Evolutionary conservation across 2,888 invertebrate species (phyloP).

Genomic region (Hirtodrosophila histrioides): DNA sequence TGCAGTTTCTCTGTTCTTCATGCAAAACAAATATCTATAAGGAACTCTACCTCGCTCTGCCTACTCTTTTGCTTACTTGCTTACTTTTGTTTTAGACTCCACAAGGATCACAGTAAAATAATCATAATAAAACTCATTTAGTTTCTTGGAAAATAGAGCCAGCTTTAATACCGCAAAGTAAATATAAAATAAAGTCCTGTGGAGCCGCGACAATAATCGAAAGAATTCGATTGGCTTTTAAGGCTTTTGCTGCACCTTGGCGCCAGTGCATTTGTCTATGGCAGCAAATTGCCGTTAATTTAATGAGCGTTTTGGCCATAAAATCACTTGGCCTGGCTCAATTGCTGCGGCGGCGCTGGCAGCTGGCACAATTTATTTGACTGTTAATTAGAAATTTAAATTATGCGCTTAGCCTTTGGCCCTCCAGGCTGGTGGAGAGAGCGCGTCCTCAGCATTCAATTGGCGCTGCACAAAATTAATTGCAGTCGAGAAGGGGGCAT

Average conservation of each 20-base stretch:
- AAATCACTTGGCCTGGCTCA: conserved; percentile 64
- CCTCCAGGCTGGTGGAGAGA: conserved; percentile 10
- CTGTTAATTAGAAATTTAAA: conserved; percentile 79
- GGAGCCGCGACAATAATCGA: not conserved
- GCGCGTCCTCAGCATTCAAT: conserved; percentile 53
- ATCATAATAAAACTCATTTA: too few species aligned
- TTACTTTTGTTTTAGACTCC: too few species aligned
- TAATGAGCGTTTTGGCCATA: conserved; percentile 71
- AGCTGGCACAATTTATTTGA: conserved; percentile 72
- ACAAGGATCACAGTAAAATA: too few species aligned
- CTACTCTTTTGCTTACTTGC: too few species aligned
- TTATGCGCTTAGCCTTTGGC: conserved; percentile 71
- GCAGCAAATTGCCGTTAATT: conserved; percentile 70
- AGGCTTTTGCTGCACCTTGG: conserved; percentile 22
- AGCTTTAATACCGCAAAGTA: not conserved
- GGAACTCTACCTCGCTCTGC: too few species aligned
- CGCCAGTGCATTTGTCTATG: conserved; percentile 52
- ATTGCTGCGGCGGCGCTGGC: conserved; percentile 59
- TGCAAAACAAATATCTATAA: too few species aligned
- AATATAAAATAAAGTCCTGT: conserved; percentile 7
- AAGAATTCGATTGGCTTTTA: conserved; percentile 28
- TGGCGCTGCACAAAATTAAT: conserved; percentile 72
- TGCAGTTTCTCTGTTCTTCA: too few species aligned
- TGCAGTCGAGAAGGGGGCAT: conserved; percentile 41
- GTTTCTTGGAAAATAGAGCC: not conserved